Conservation (phyloP, 2,797 vertebrate species). For the Channallabes apus region DNA sequence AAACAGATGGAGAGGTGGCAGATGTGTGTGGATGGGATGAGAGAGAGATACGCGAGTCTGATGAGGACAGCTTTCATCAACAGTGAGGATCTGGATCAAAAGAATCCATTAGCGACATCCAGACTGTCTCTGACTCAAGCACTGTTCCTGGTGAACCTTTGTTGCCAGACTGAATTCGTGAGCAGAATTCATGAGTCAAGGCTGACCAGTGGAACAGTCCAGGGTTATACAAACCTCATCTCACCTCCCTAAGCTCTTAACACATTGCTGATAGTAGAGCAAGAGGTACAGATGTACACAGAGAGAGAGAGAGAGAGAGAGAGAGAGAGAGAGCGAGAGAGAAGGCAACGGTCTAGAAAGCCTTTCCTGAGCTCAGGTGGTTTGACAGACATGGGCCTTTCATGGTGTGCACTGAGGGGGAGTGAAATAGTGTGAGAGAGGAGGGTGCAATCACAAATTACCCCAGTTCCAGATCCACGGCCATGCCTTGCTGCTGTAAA, state of each 20-base stretch:
- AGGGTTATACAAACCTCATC: constrained; percentile 10
- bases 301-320: neutral
- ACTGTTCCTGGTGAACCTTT: constrained; percentile 37
- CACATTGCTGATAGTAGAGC: constrained; percentile 4
- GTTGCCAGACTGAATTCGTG: constrained; percentile 15
- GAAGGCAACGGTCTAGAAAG: neutral
- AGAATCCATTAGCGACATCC: constrained; percentile 45
- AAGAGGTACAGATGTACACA: neutral
- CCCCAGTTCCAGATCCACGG: constrained; percentile 29
- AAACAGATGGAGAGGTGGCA: constrained; percentile 45
- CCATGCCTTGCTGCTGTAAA: constrained; percentile 50
- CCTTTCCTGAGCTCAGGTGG: constrained; percentile 18
- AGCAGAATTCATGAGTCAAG: constrained; percentile 35
- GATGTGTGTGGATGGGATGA: constrained; percentile 44
- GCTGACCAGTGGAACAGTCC: constrained; percentile 10
- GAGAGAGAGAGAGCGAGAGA: neutral
- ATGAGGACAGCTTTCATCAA: constrained; percentile 56
- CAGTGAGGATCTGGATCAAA: constrained; percentile 55
- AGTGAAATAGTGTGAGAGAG: constrained; percentile 49
- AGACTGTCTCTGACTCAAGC: constrained; percentile 39
- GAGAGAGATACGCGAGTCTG: constrained; percentile 44
- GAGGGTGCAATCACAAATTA: constrained; percentile 43
- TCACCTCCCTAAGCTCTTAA: constrained; percentile 15
- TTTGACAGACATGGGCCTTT: constrained; percentile 28
- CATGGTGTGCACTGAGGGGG: constrained; percentile 14